Base-by-base conservation (phyloP, 2,797 vertebrate genomes). In the Alcedo atthis region DNA sequence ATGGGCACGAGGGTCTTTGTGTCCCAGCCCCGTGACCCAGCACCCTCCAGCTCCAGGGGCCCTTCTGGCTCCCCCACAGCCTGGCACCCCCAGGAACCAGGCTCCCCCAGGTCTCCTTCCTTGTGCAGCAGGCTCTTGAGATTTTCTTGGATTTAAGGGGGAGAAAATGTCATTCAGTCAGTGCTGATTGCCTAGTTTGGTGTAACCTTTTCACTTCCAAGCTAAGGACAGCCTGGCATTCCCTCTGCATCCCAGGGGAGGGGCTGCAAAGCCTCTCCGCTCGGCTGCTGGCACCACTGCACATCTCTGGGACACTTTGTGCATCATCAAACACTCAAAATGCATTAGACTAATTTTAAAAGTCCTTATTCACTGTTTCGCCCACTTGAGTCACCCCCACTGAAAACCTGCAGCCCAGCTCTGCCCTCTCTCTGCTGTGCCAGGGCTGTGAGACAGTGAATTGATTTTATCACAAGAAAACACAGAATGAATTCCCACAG, bases 1-100 rank as follows among this genome's bases (percentile, higher is more conserved):
- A n/a, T 1, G 1, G 40, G 57, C n/a, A 10, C 3, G 0, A 2
- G 8, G 22, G 51, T 37, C 1, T 12, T 25, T 1, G 0, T 4
- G 11, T 10, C 53, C 55, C 48, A 43, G 30, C 55, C 54, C 46
- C 4, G 62, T 2, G 2, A 26, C 45, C 54, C 26, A 3, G 42
- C 43, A n/a, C 7, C 2, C 51, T 28, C 26, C 19, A 15, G 49
- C 2, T 15, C 53, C 35, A 16, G 1, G 2, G 40, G 49, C 18
- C 8, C 32, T 13, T 28, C 20, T 43, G 33, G 19, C 33, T 63
- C 70, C 30, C 33, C 37, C 1, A 0, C 1, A 3, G 59, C 13
- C 53, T 5, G 1, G 66, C 81, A 54, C 6, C 22, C 33, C 43
- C 28, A 28, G 55, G 15, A 64, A 45, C 25, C 16, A 35, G 17